These are phyloP conservation scores for Hedya salicella DNA, from an alignment of 2,888 invertebrate species.

Conservation along the genomic window DNA sequence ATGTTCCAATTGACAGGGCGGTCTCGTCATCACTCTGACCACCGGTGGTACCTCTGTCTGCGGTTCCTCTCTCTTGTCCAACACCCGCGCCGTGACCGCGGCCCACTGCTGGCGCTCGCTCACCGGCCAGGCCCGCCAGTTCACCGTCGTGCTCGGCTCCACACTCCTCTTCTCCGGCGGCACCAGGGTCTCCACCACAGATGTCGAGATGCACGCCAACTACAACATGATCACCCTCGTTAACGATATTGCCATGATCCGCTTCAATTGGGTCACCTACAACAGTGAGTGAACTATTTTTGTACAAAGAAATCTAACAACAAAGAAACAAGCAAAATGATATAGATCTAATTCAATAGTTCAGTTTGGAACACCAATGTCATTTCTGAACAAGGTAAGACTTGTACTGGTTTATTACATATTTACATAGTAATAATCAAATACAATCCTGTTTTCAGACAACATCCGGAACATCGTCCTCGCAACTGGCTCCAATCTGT, in stretches of 20 bases:
- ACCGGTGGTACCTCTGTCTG: constrained; percentile 54
- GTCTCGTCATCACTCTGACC: constrained; percentile 51
- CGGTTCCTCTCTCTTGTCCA: constrained; percentile 53
- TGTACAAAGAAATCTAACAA: too few species aligned
- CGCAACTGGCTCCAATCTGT: constrained; percentile 44
- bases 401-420: too few species aligned
- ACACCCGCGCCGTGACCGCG: constrained; percentile 53
- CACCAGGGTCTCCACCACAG: constrained; percentile 49
- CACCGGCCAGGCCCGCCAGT: constrained; percentile 51
- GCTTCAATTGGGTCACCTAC: constrained; percentile 37
- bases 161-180: constrained; percentile 53
- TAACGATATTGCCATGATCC: constrained; percentile 60
- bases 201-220: constrained; percentile 51
- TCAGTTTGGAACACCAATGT: too few species aligned
- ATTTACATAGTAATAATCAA: too few species aligned
- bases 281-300: constrained; percentile 48
- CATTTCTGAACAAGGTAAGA: too few species aligned
- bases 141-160: constrained; percentile 55
- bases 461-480: constrained; percentile 48
- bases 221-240: constrained; percentile 46
- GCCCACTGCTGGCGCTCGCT: constrained; percentile 58
- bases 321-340: too few species aligned
- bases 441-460: constrained; percentile 32
- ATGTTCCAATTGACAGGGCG: constrained; percentile 47
- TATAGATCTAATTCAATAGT: too few species aligned